These are phyloP conservation scores for Crypturellus undulatus DNA, from an alignment of 2,113 vertebrate genomes.

Conservation along the genomic window DNA sequence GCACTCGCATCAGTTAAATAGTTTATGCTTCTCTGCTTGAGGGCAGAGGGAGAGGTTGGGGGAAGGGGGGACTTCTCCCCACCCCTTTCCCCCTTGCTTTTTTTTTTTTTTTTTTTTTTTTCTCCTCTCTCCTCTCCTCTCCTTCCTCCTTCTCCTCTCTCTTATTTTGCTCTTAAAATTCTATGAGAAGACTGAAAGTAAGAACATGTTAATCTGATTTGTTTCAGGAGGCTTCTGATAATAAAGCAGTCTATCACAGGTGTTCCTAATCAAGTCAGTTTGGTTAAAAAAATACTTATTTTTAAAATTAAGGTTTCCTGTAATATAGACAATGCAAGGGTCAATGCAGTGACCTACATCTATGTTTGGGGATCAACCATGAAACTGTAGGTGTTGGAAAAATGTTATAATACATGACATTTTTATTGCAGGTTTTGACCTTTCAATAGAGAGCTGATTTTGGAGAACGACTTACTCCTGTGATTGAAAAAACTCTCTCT, in stretches of 20 bases:
- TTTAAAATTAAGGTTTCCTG: slow-evolving; percentile 71
- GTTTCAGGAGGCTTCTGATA: slow-evolving; percentile 74
- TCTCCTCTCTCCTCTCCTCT: not conserved
- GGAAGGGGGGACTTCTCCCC: not conserved
- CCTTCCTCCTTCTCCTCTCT: not conserved
- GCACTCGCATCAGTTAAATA: not conserved
- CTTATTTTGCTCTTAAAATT: slow-evolving; percentile 70
- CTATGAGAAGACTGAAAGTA: slow-evolving; percentile 74
- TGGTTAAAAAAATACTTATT: slow-evolving; percentile 44
- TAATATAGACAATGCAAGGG: slow-evolving; percentile 67
- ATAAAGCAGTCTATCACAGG: slow-evolving; percentile 77
- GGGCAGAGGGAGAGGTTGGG: not conserved
- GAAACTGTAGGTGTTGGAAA: slow-evolving; percentile 78
- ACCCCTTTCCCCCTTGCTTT: accelerated
- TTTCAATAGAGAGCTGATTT: slow-evolving; percentile 78
- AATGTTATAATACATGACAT: slow-evolving; percentile 83
- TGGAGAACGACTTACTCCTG: slow-evolving; percentile 73
- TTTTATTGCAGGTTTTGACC: slow-evolving; percentile 86
- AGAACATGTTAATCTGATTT: slow-evolving; percentile 79
- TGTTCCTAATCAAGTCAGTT: slow-evolving; percentile 80
- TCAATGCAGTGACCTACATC: slow-evolving; percentile 73
- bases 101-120: not conserved
- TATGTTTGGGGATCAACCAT: slow-evolving; percentile 76
- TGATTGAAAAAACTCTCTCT: slow-evolving; percentile 73
- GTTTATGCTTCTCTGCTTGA: not conserved